Evolutionary conservation across 2,113 vertebrate species (phyloP), one percentile per base, ranked within the genome.

Genomic region (Epinephelus moara): DNA sequence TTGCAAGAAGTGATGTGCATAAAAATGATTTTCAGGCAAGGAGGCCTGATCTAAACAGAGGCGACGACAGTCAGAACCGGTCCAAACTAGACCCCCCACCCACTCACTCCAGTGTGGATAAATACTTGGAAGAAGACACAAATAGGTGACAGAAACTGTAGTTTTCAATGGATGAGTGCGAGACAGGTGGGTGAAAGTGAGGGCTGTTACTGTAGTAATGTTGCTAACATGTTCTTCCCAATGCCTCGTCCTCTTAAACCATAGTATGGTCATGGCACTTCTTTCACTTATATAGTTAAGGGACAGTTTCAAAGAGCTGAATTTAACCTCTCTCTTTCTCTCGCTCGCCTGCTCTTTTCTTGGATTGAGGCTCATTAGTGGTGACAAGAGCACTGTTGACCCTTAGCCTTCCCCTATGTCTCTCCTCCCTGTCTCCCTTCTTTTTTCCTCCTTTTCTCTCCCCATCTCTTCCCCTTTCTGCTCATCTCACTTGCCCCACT

Each of bases 281-380:
- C 47, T 68, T 17, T 12, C 25, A 13, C 56, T 13, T 47, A 23
- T 70, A 47, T 25, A 14, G 52, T 77, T 78, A 75, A 88, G 76
- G 67, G 55, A 37, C 59, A 62, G 61, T 67, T 30, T 83, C 45
- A 77, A 23, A 40, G 64, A 27, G 37, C 50, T 55, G 47, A 57
- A 60, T 76, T 52, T 55, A 66, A 61, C 57, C 60, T 40, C n/a
- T 37, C 17, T 52, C 55, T 6, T 45, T 27, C 73, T 52, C 12
- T 4, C 13, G 4, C 15, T 56, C 3, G 0, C 59, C 6, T 8
- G 25, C 59, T 60, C 72, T 72, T 70, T 67, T 68, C 47, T 64
- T 77, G 70, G 70, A 57, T 86, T 81, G 74, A 85, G 76, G 77
- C 88, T 91, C 86, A 92, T 91, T 91, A 93, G 86, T 88, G 82